Percentiles rank a stretch among this genome's conserved stretches.
phyloP scores from a whole-genome alignment of 2,113 vertebrate genomes.

The Microcebus tavaratra region DNA sequence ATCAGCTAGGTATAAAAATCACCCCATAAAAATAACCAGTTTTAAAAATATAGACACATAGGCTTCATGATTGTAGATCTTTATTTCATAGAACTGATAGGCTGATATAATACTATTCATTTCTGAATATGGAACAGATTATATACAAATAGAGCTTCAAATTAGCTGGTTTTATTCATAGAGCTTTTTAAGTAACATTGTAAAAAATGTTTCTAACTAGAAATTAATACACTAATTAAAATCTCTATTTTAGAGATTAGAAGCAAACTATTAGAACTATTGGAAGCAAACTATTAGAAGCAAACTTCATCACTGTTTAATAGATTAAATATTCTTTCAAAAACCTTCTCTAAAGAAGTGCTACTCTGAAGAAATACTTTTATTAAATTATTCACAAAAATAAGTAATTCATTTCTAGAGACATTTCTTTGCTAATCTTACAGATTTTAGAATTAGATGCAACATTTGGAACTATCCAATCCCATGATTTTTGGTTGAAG shows the following conservation, averaged over 20 bases:
- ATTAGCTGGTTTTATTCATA: slow-evolving; percentile 31
- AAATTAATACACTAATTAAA: slow-evolving; percentile 42
- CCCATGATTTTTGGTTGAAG: background rate
- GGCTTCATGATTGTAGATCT: background rate
- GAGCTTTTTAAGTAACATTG: background rate
- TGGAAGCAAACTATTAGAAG: slow-evolving; percentile 24
- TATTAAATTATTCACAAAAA: background rate
- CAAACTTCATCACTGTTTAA: background rate
- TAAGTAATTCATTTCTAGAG: slow-evolving; percentile 28
- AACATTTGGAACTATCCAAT: background rate
- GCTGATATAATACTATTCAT: background rate
- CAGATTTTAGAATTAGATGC: background rate
- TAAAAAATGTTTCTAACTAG: slow-evolving; percentile 12
- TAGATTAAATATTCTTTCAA: slow-evolving; percentile 4
- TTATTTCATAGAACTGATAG: slow-evolving; percentile 12
- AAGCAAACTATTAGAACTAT: background rate
- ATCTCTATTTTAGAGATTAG: background rate
- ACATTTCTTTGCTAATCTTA: background rate
- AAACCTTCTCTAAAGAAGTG: background rate
- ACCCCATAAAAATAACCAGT: background rate
- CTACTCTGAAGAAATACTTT: slow-evolving; percentile 5
- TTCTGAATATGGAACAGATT: slow-evolving; percentile 23
- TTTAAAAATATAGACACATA: background rate
- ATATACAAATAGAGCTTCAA: slow-evolving; percentile 21
- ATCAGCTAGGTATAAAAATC: background rate